Base-by-base conservation (phyloP, 2,797 vertebrate species). In the Danionella dracula region DNA sequence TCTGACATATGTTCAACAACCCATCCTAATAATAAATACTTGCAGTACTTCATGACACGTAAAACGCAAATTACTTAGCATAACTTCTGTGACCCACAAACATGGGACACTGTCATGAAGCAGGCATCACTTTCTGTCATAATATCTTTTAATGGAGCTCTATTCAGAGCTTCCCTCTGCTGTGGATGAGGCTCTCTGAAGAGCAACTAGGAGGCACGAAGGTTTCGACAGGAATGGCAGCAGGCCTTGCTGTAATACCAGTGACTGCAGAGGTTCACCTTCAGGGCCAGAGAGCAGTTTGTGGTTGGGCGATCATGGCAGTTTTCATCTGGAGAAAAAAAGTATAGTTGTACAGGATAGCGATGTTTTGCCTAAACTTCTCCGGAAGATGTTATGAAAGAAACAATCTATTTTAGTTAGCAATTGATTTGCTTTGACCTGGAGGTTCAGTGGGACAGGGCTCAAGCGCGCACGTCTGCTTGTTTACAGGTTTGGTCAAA, bases 181-280 rank as follows among this genome's bases (percentile, higher is more conserved):
- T 19, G 10, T 10, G 9, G 19, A n/a, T 42, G 34, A 23, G 9
- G 48, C 20, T 5, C 12, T 15, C 4, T 15, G 59, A 12, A 4
- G 66, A 64, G 12, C 58, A 46, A 78, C 81, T 87, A 87, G 55
- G 83, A 88, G 67, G 74, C 34, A n/a, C 74, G 86, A 0, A 71
- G 64, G 40, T 83, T 75, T 0, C 93, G 84, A 87, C 96, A 99
- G 76, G 96, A 96, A 70, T 93, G 89, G 84, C 96, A 99, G 87
- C 96, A 99, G 58, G 96, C 96, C 81, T 94, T 98, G 84, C 96
- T 97, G 87, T 99, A 99, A 87, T 96, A 97, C 96, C 96, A 98
- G 84, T 99, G 96, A 78, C 93, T 89, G 78, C 96, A 99, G 71
- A 99, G 90, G 84, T 95, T 98, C 56, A 99, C 94, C 82, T 96